These are phyloP conservation scores for Drosophila villosipedis DNA, from an alignment of 2,888 invertebrate species.

Conservation along the genomic window DNA sequence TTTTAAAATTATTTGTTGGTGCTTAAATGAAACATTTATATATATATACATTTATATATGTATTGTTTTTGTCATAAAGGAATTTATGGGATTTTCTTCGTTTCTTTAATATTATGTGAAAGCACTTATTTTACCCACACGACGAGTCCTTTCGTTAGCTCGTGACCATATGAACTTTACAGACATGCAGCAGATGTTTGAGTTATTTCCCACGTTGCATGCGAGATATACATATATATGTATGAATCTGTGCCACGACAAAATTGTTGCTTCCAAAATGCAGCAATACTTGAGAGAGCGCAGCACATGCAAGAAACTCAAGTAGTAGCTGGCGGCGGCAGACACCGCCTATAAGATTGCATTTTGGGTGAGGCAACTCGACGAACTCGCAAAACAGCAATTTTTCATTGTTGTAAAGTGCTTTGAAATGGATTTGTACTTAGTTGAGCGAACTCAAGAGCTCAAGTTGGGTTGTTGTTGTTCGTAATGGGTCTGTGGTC, in stretches of 20 bases:
- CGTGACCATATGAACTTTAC: slow-evolving; percentile 49
- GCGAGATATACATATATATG: slow-evolving; percentile 5
- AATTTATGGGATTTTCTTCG: neutral
- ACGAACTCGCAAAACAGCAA: slow-evolving; percentile 44
- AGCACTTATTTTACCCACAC: neutral
- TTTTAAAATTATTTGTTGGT: neutral
- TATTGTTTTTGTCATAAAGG: neutral
- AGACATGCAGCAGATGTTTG: slow-evolving; percentile 23
- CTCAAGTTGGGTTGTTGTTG: slow-evolving; percentile 25
- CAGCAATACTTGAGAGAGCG: slow-evolving; percentile 35
- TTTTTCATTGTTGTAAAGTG: slow-evolving; percentile 63
- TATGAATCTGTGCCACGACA: slow-evolving; percentile 35
- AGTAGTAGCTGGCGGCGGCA: slow-evolving; percentile 40
- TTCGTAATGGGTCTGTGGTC: slow-evolving; percentile 35
- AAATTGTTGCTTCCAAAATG: slow-evolving; percentile 52
- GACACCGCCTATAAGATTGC: slow-evolving; percentile 52
- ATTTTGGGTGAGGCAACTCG: slow-evolving; percentile 19
- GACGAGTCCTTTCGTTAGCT: slow-evolving; percentile 11
- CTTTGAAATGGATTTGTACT: slow-evolving; percentile 63
- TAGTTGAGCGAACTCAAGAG: slow-evolving; percentile 38
- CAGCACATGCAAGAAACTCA: slow-evolving; percentile 26
- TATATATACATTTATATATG: neutral
- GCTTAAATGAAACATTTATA: neutral
- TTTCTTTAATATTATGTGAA: neutral
- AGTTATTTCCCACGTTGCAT: slow-evolving; percentile 46